These are phyloP conservation scores for Tenebrosternarchus preto DNA, from an alignment of 2,113 vertebrate species.

Conservation along the genomic window DNA sequence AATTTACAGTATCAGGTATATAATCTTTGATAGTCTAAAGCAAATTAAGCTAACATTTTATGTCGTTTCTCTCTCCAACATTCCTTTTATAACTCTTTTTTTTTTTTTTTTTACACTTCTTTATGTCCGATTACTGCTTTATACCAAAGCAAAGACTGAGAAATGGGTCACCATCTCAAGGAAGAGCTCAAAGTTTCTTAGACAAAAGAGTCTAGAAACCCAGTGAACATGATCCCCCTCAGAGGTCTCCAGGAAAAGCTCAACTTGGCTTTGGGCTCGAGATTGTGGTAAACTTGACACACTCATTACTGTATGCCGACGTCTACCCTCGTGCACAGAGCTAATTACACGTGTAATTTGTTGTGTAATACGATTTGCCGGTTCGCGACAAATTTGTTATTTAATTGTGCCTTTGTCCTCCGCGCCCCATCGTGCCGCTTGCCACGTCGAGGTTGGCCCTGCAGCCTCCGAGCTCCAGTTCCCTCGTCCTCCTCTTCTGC, in stretches of 20 bases:
- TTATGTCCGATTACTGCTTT: slow-evolving; percentile 16
- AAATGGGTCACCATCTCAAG: slow-evolving; percentile 21
- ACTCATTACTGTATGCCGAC: slow-evolving; percentile 53
- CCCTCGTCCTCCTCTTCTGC: slow-evolving; percentile 37
- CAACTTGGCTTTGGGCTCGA: slow-evolving; percentile 47
- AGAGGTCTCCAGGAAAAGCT: slow-evolving; percentile 20
- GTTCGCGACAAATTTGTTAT: slow-evolving; percentile 41
- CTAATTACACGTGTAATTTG: slow-evolving; percentile 50
- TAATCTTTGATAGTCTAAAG: slow-evolving; percentile 33
- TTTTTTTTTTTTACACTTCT: no score
- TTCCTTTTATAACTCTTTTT: slow-evolving; percentile 8
- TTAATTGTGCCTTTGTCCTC: slow-evolving; percentile 38
- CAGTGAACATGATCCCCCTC: slow-evolving; percentile 29
- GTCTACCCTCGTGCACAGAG: slow-evolving; percentile 48
- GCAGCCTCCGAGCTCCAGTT: slow-evolving; percentile 3
- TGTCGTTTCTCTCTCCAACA: slow-evolving; percentile 33
- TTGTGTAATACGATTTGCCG: slow-evolving; percentile 43
- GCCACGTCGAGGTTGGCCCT: slow-evolving; percentile 26
- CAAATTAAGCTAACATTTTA: slow-evolving; percentile 36
- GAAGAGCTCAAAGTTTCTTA: slow-evolving; percentile 9
- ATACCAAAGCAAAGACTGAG: slow-evolving; percentile 21
- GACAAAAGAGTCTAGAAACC: slow-evolving; percentile 20
- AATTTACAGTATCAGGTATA: slow-evolving; percentile 1
- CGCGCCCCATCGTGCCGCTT: slow-evolving; percentile 17
- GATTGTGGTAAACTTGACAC: slow-evolving; percentile 45